Percentiles rank a stretch among this genome's conserved stretches.
phyloP scores from a whole-genome alignment of 2,797 vertebrate species.

The Malurus leucopterus region DNA sequence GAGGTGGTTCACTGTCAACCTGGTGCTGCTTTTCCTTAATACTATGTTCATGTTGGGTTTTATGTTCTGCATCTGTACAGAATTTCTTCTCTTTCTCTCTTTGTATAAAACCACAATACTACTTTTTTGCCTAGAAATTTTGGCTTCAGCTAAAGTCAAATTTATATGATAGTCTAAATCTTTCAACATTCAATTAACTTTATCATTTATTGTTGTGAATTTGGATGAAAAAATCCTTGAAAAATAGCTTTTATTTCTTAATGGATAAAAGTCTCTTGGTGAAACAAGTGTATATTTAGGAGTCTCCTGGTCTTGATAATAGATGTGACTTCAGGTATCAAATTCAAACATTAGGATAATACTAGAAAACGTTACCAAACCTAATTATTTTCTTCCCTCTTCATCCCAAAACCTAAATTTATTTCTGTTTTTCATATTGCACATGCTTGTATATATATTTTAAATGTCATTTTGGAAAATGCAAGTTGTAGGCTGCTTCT shows the following conservation, averaged over 20 bases:
- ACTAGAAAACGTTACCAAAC: background rate
- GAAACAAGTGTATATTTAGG: background rate
- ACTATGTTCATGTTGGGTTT: background rate
- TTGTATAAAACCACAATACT: background rate
- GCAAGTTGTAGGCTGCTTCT: background rate
- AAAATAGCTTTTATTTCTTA: background rate
- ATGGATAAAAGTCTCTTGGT: background rate
- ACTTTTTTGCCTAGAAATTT: background rate
- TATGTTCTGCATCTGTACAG: background rate
- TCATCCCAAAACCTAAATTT: background rate
- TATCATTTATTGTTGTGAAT: background rate
- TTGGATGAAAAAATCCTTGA: background rate
- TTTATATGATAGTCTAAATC: background rate
- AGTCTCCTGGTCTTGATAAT: background rate
- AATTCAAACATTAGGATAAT: background rate
- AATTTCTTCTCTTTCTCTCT: background rate
- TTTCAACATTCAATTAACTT: background rate
- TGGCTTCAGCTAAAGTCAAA: background rate
- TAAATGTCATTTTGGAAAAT: background rate
- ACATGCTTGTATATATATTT: background rate
- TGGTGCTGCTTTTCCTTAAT: background rate
- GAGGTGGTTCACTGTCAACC: background rate
- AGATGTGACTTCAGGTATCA: background rate
- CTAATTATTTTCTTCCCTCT: background rate
- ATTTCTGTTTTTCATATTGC: background rate